Evolutionary conservation across 2,888 invertebrate genomes (phyloP), one percentile per base, ranked within the genome.

Genomic region (Megalurothrips usitatus): DNA sequence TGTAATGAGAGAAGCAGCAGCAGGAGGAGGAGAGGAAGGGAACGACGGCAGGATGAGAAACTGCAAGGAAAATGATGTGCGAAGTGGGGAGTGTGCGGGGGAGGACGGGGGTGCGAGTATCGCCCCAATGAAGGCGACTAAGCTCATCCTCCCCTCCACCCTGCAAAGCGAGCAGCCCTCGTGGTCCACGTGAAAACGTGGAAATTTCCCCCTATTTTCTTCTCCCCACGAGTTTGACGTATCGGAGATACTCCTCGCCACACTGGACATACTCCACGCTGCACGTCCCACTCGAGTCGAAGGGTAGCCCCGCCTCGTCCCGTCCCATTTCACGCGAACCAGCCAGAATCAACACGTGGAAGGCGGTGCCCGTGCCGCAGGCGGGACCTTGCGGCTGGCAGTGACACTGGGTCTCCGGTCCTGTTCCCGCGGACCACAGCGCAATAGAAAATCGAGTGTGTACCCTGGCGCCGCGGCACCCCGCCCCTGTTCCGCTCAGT

Each of bases 401-500:
- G 6, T 43, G 34, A 43, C 34, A 43, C 34, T 43, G 34, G 34
- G 34, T 43, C 34, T 43, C 34, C 34, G 34, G 6, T 43, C 34
- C 34, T 6, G 34, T 4, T 43, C 34, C 34, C 34, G 2, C 6
- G 34, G 34, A 43, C 34, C 34, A 6, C 6, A 43, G 12, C 58
- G 58, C 58, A 58, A 58, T 58, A 58, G 58, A 58, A 58, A 58
- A 58, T 58, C 58, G 58, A 58, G 58, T 58, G 58, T 58, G 58
- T 58, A 58, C 58, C 17, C 58, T 17, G 58, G 14, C 58, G 14
- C 34, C 34, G 34, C 34, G 6, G 34, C 34, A n/a, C 34, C 34
- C 34, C 34, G 34, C 34, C 34, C 34, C 34, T 6, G 34, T 43
- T 6, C 34, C 34, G 34, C 34, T 6, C 34, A 6, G 34, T 6